Conservation (phyloP, 2,888 invertebrate species). For the Agrochola lota region DNA sequence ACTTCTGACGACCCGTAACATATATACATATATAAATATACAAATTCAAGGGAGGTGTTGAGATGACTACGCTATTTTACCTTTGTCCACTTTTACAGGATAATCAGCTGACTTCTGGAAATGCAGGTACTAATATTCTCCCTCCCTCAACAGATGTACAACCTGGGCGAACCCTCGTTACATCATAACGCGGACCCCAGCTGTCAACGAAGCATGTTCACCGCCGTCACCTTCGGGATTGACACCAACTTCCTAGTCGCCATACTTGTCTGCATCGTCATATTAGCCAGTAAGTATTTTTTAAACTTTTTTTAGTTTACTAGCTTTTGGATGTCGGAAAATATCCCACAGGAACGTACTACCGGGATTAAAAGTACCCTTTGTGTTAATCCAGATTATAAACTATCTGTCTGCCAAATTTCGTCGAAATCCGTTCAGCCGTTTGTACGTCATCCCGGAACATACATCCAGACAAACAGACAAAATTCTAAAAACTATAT, state of each 20-base stretch:
- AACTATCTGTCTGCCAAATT: background rate
- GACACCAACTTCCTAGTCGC: conserved; percentile 97
- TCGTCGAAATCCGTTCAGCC: background rate
- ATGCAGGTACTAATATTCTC: background rate
- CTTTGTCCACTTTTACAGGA: background rate
- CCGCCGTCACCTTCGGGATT: conserved; percentile 95
- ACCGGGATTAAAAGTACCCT: too few relatives aligned
- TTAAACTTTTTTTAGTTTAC: background rate
- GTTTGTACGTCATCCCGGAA: background rate
- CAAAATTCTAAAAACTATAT: too few relatives aligned
- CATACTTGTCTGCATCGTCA: conserved; percentile 96
- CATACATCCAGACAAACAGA: too few relatives aligned
- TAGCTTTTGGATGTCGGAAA: too few relatives aligned
- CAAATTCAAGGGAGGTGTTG: too few relatives aligned
- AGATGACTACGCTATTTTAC: too few relatives aligned
- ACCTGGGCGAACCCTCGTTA: conserved; percentile 95
- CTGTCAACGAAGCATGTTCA: conserved; percentile 93
- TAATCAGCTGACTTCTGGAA: too few relatives aligned
- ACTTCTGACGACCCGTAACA: too few relatives aligned
- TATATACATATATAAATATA: too few relatives aligned
- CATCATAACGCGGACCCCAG: conserved; percentile 93
- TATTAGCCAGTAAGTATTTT: conserved; percentile 93
- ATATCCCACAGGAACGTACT: too few relatives aligned
- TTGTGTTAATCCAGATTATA: too few relatives aligned
- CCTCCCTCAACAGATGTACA: conserved; percentile 92